These are phyloP conservation scores for Acrossocheilus wenchowensis DNA, from an alignment of 2,797 vertebrate species.

Conservation along the genomic window DNA sequence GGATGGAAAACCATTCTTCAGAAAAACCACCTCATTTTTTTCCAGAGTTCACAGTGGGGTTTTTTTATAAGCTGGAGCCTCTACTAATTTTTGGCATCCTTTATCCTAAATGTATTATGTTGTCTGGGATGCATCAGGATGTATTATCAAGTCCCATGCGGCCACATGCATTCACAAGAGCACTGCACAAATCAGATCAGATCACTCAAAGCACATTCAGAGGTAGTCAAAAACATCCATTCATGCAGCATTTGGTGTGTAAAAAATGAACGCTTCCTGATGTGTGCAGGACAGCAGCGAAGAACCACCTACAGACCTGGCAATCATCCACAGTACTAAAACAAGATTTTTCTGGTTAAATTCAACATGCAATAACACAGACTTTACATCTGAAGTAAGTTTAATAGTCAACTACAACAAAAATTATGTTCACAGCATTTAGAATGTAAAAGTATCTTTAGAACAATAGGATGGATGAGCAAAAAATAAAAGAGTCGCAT, in stretches of 20 bases:
- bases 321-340: neutral
- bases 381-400: neutral
- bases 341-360: neutral
- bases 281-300: neutral
- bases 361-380: neutral
- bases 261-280: neutral
- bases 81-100: neutral
- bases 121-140: neutral
- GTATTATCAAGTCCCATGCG: neutral
- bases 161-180: neutral
- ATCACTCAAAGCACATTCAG: neutral
- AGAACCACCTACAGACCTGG: neutral
- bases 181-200: neutral
- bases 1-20: slow-evolving; percentile 21
- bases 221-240: neutral
- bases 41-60: neutral
- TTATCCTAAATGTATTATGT: neutral
- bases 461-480: neutral
- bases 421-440: neutral
- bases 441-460: neutral
- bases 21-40: neutral
- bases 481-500: neutral
- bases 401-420: neutral
- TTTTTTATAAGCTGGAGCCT: neutral
- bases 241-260: neutral